Conservation (phyloP, 2,888 invertebrate genomes). For the Xanthia icteritia region DNA sequence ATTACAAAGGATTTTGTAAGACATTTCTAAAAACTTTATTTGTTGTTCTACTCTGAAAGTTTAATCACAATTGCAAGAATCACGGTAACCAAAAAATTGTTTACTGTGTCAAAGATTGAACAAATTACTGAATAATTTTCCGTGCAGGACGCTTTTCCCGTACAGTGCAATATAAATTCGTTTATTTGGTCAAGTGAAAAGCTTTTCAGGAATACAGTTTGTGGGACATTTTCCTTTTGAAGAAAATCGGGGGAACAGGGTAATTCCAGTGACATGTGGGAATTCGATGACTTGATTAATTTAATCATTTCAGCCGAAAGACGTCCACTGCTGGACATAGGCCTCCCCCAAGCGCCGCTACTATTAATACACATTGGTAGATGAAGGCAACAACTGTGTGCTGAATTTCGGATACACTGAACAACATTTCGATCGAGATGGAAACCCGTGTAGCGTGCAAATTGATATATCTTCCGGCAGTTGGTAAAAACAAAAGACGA, state of each 20-base stretch:
- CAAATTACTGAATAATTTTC: constrained; percentile 3
- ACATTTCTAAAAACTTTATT: not conserved
- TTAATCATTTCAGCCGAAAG: too few species aligned
- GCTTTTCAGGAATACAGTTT: not conserved
- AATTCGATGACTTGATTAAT: not conserved
- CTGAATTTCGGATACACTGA: constrained; percentile 16
- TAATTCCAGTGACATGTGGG: too few species aligned
- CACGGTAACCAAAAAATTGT: not conserved
- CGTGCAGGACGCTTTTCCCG: not conserved
- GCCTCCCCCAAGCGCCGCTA: too few species aligned
- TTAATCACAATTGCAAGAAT: not conserved
- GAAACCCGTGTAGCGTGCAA: too few species aligned
- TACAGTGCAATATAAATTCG: not conserved
- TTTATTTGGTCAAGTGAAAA: not conserved
- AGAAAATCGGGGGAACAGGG: too few species aligned
- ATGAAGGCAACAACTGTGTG: constrained; percentile 3
- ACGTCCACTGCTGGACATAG: too few species aligned
- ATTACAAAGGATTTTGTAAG: not conserved
- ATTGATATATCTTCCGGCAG: too few species aligned
- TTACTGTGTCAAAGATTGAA: not conserved
- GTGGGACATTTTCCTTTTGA: not conserved
- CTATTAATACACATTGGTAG: too few species aligned
- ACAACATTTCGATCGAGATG: not conserved
- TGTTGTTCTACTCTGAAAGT: not conserved
- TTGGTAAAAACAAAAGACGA: not conserved